Conservation (phyloP, 2,797 vertebrate species). For the Gobionotothen gibberifrons region DNA sequence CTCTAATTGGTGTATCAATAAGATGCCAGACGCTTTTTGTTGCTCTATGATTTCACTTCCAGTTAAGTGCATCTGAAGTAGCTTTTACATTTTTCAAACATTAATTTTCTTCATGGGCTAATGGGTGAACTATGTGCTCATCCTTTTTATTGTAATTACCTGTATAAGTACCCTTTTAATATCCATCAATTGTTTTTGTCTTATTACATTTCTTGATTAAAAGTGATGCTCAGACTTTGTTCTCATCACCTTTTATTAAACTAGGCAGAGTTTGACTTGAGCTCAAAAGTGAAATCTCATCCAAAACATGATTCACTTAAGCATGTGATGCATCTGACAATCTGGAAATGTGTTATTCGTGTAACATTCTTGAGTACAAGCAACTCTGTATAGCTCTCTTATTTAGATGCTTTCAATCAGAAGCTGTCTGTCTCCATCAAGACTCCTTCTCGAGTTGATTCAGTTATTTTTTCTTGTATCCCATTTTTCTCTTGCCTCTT, state of each 20-base stretch:
- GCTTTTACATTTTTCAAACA: constrained; percentile 37
- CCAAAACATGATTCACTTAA: background rate
- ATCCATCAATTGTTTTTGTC: background rate
- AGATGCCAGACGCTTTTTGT: constrained; percentile 56
- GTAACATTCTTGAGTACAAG: constrained; percentile 10
- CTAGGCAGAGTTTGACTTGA: too few species aligned
- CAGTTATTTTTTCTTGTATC: constrained; percentile 31
- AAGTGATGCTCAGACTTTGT: too few species aligned
- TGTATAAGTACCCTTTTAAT: background rate
- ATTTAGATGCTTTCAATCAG: constrained; percentile 41
- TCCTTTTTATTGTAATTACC: constrained; percentile 36
- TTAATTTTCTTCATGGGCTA: constrained; percentile 8
- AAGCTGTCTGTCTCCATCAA: constrained; percentile 42
- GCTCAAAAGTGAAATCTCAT: too few species aligned
- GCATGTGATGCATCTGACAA: constrained; percentile 1
- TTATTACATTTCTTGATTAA: too few species aligned
- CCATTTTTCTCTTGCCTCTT: constrained; percentile 44
- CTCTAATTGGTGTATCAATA: constrained; percentile 73
- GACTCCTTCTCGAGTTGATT: constrained; percentile 52
- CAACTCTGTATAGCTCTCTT: constrained; percentile 12
- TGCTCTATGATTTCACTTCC: constrained; percentile 37
- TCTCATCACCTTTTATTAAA: too few species aligned
- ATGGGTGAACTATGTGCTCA: background rate
- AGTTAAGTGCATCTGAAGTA: constrained; percentile 43
- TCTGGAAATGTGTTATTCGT: constrained; percentile 6